Evolutionary conservation across 2,797 vertebrate species (phyloP).

Genomic region (Myotis findleyi): DNA sequence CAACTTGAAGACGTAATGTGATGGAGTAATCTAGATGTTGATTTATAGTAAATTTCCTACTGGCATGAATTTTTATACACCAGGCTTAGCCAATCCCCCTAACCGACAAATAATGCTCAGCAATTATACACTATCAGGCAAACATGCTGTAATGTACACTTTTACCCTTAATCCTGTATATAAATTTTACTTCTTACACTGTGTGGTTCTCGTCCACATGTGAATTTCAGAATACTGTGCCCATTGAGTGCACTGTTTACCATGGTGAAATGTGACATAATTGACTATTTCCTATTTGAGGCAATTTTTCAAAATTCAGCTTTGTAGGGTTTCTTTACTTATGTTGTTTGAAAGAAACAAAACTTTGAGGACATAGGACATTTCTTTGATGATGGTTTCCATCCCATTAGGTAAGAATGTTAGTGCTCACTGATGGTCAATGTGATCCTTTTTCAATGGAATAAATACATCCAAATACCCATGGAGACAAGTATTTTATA

Average conservation of each 20-base stretch:
- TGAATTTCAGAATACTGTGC: constrained; percentile 55
- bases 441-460: not conserved
- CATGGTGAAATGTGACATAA: constrained; percentile 46
- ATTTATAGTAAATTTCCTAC: constrained; percentile 81
- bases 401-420: constrained; percentile 33
- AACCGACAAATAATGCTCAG: constrained; percentile 74
- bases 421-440: not conserved
- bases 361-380: constrained; percentile 35
- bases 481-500: not conserved
- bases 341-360: constrained; percentile 48
- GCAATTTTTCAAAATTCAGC: constrained; percentile 39
- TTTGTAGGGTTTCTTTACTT: constrained; percentile 41
- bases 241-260: constrained; percentile 55
- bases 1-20: constrained; percentile 72
- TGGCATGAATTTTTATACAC: constrained; percentile 80
- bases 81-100: constrained; percentile 75
- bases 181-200: constrained; percentile 78
- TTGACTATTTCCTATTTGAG: constrained; percentile 60
- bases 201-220: constrained; percentile 62
- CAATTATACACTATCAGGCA: constrained; percentile 77
- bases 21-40: constrained; percentile 75
- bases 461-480: constrained; percentile 1
- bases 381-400: constrained; percentile 21
- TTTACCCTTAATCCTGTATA: constrained; percentile 77
- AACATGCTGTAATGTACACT: constrained; percentile 76